Evolutionary conservation across 2,113 vertebrate species (phyloP).

Genomic region (Deroptyus accipitrinus): DNA sequence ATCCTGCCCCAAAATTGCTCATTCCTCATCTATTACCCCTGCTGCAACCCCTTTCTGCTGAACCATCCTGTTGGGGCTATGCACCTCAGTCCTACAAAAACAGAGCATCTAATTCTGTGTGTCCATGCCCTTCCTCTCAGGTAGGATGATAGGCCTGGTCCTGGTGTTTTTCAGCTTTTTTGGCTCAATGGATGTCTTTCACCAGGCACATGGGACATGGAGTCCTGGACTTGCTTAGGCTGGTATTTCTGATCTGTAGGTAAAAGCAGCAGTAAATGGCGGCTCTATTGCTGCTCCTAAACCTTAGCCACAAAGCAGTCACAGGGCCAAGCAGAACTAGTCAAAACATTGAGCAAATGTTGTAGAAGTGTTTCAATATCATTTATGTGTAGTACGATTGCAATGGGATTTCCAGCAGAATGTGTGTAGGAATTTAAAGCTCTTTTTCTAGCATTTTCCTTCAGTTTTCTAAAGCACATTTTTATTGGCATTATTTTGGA

Average conservation of each 20-base stretch:
- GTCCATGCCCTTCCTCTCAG: neutral
- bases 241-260: neutral
- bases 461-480: neutral
- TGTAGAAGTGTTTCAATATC: neutral
- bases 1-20: neutral
- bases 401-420: constrained; percentile 6
- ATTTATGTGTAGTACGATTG: neutral
- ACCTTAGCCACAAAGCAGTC: neutral
- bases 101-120: neutral
- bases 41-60: neutral
- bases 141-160: neutral
- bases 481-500: constrained; percentile 16
- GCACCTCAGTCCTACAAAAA: neutral
- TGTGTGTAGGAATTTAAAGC: neutral
- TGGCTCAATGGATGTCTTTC: neutral
- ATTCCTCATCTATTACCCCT: neutral
- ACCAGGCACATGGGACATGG: neutral
- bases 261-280: neutral
- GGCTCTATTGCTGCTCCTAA: neutral
- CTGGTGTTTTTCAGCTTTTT: neutral
- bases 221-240: neutral
- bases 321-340: neutral
- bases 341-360: neutral
- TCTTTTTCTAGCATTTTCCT: neutral
- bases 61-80: neutral